A percentile compares a stretch with the other conserved stretches of the same genome.
phyloP scores from a whole-genome alignment of 2,797 vertebrate genomes.

The Selene dorsalis region DNA sequence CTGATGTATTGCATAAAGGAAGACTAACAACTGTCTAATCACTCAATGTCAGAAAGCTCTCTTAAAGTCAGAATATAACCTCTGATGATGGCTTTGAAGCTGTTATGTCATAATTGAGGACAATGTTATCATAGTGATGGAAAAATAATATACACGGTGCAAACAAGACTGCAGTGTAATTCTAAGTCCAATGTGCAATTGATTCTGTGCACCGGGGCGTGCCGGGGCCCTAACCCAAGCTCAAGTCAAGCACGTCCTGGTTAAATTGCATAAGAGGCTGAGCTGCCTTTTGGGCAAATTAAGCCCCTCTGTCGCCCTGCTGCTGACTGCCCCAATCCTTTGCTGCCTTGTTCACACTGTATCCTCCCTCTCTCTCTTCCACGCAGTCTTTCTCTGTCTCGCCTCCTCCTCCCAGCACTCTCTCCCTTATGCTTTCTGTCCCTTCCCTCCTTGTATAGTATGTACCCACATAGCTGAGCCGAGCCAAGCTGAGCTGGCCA shows the following conservation, averaged over 20 bases:
- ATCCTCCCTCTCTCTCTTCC: slow-evolving; percentile 50
- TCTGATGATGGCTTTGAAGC: slow-evolving; percentile 5
- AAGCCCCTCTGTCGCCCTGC: slow-evolving; percentile 70
- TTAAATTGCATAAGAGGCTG: slow-evolving; percentile 80
- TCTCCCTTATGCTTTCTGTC: slow-evolving; percentile 43
- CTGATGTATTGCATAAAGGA: slow-evolving; percentile 2
- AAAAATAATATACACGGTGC: slow-evolving; percentile 47
- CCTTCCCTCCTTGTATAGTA: slow-evolving; percentile 63
- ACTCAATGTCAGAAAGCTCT: slow-evolving; percentile 9
- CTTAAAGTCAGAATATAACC: not conserved
- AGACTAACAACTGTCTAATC: slow-evolving; percentile 3
- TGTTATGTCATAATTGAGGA: slow-evolving; percentile 44
- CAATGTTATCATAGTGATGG: slow-evolving; percentile 36
- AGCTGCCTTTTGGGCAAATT: slow-evolving; percentile 76
- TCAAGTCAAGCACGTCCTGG: slow-evolving; percentile 74
- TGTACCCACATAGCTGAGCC: slow-evolving; percentile 64
- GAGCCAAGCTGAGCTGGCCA: slow-evolving; percentile 73
- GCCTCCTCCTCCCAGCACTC: slow-evolving; percentile 29
- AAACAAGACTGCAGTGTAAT: slow-evolving; percentile 59
- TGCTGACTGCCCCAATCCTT: slow-evolving; percentile 70
- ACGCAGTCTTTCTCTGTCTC: slow-evolving; percentile 34
- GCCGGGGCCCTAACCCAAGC: slow-evolving; percentile 56
- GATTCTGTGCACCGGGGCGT: slow-evolving; percentile 67
- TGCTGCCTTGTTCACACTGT: slow-evolving; percentile 61
- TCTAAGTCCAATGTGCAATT: slow-evolving; percentile 66